Evolutionary conservation across 1,140 invertebrate genomes (phyloP).

Genomic region (Drosophila triauraria): DNA sequence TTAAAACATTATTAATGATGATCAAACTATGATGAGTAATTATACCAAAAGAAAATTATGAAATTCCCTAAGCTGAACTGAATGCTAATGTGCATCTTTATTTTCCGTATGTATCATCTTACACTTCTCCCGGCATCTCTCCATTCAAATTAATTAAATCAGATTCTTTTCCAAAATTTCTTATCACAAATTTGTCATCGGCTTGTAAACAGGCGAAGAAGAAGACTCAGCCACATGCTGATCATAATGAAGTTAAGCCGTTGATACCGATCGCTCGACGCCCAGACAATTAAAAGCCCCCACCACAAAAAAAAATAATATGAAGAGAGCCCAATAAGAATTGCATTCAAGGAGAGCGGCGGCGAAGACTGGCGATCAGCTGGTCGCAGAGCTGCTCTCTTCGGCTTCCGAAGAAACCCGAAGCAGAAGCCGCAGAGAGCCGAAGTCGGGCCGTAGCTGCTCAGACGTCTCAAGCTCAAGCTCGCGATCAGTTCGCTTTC

Average conservation of each 20-base stretch:
- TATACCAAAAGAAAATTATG: not conserved
- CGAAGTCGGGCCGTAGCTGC: constrained; percentile 14
- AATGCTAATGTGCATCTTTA: constrained; percentile 3
- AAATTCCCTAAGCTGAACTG: not conserved
- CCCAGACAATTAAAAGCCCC: constrained; percentile 66
- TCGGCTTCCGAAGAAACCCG: constrained; percentile 31
- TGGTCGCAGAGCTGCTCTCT: constrained; percentile 47
- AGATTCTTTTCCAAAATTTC: constrained; percentile 55
- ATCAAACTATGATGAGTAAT: constrained; percentile 1
- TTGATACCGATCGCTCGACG: constrained; percentile 59
- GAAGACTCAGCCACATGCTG: constrained; percentile 52
- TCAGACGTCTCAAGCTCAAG: constrained; percentile 51
- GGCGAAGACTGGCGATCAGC: constrained; percentile 10
- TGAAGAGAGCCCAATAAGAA: constrained; percentile 39
- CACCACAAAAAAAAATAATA: not conserved
- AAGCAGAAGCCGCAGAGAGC: not conserved
- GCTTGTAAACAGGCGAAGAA: constrained; percentile 52
- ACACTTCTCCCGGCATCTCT: constrained; percentile 10
- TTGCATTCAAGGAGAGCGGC: constrained; percentile 48
- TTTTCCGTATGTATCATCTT: constrained; percentile 29
- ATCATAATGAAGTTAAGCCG: constrained; percentile 75
- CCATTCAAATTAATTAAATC: constrained; percentile 64
- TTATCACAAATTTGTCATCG: constrained; percentile 81
- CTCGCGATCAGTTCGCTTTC: constrained; percentile 66
- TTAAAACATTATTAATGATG: constrained; percentile 1